Base-by-base conservation (phyloP, 2,888 invertebrate genomes). In the Bombylius major region DNA sequence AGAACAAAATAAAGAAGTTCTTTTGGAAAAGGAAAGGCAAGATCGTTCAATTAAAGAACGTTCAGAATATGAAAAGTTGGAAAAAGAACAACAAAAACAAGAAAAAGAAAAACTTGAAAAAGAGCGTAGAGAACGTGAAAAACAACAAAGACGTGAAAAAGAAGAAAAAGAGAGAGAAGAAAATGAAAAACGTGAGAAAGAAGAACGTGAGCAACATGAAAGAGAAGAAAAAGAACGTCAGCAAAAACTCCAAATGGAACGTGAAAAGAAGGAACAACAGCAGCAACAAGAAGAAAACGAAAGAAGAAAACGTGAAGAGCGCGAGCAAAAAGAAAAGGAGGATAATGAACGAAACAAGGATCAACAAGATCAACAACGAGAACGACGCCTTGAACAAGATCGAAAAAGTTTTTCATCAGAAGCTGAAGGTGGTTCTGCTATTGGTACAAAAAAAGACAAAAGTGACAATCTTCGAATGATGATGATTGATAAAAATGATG, bases 1-100 rank as follows among this genome's bases (percentile, higher is more conserved):
- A 62, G 72, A 70, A 59, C 73, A 72, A 60, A 73, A 71, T 50
- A 66, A 69, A 33, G 63, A 65, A 6, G 67, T 69, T 51, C 12
- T 33, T 33, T 32, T 14, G 7, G 61, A 60, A 66, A 69, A 57
- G 61, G 66, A 65, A 60, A 62, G 62, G 14, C 65, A 64, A 48
- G 69, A 70, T 57, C 63, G 67, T 36, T 60, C 65, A 34, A 64
- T 67, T 57, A 64, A 66, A 59, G 64, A 65, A 48, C 56, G 62
- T 11, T 57, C 61, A 55, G 64, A 64, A 54, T 61, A 61, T 31
- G 65, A 65, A 52, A 61, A 63, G 34, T 63, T 65, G 32, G 63
- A 64, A 51, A 62, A 61, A 23, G 58, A 61, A 14, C 58, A 58
- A 49, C 57, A 60, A 23, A 47, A 55, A 14, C 62, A 61, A 57